phyloP scores from a whole-genome alignment of 2,113 vertebrate species.

The Cebidichthys violaceus region DNA sequence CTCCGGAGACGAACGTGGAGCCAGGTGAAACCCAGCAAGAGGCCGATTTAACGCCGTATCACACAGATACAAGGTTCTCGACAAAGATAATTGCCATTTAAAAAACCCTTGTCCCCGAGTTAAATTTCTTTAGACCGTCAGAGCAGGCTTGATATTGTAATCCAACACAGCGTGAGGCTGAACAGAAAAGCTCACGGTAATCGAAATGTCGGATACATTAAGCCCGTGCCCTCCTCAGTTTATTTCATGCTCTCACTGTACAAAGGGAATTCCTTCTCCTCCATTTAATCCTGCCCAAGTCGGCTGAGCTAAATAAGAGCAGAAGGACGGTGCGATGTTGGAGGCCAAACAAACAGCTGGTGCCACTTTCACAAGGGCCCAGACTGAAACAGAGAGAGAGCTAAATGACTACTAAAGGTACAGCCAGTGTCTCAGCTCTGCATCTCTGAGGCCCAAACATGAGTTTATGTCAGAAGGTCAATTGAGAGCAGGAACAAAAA shows the following conservation, averaged over 20 bases:
- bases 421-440: not conserved
- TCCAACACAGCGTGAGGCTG: slow-evolving; percentile 5
- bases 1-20: slow-evolving; percentile 33
- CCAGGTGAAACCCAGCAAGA: slow-evolving; percentile 33
- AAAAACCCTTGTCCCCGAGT: not conserved
- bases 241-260: slow-evolving; percentile 51
- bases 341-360: slow-evolving; percentile 59
- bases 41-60: not conserved
- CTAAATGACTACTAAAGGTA: slow-evolving; percentile 29
- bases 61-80: slow-evolving; percentile 8
- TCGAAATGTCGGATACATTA: slow-evolving; percentile 48
- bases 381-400: slow-evolving; percentile 41
- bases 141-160: slow-evolving; percentile 21
- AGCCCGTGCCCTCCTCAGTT: slow-evolving; percentile 30
- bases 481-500: not conserved
- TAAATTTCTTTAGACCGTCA: slow-evolving; percentile 1
- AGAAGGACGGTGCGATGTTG: slow-evolving; percentile 37
- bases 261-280: slow-evolving; percentile 67
- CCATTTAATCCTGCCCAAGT: slow-evolving; percentile 72
- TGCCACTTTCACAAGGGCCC: slow-evolving; percentile 59
- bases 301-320: slow-evolving; percentile 66
- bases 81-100: slow-evolving; percentile 3
- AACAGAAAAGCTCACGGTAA: slow-evolving; percentile 27
- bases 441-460: not conserved
- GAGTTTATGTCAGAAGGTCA: slow-evolving; percentile 13